These are phyloP conservation scores for Harpegnathos saltator DNA, from an alignment of 1,140 invertebrate species.

Conservation along the genomic window DNA sequence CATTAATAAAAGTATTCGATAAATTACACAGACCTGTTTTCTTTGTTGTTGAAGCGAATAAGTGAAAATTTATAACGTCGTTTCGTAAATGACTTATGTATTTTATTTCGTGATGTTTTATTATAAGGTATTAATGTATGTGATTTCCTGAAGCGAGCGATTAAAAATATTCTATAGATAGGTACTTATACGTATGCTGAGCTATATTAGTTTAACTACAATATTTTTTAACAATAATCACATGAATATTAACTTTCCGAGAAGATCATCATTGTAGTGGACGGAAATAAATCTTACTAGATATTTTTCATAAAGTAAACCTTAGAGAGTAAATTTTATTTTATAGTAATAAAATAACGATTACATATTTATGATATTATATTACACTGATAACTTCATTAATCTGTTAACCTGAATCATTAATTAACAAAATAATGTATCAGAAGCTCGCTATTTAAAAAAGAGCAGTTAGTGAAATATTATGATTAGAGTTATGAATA, in stretches of 20 bases:
- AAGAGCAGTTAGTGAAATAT: no score
- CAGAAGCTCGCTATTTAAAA: no score
- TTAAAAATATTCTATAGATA: conserved; percentile 30
- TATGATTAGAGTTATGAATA: no score
- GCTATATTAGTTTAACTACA: neutral
- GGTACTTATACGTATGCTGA: no score
- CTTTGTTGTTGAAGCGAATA: conserved; percentile 22
- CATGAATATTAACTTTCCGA: neutral
- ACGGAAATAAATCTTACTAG: conserved; percentile 36
- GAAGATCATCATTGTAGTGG: conserved; percentile 32
- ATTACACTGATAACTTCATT: no score
- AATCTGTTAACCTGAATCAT: neutral
- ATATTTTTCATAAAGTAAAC: conserved; percentile 38
- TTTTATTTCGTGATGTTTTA: conserved; percentile 38
- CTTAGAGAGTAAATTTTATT: conserved; percentile 20
- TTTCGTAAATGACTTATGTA: conserved; percentile 34
- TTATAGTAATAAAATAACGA: conserved; percentile 10
- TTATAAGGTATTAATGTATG: neutral
- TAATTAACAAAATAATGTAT: neutral
- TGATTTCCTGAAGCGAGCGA: conserved; percentile 12
- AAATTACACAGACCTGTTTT: conserved; percentile 45
- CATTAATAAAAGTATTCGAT: conserved; percentile 63
- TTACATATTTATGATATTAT: no score
- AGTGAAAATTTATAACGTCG: conserved; percentile 22
- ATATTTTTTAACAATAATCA: conserved; percentile 3